Evolutionary conservation across 2,113 vertebrate species (phyloP).

Genomic region (Muntiacus muntjak): DNA sequence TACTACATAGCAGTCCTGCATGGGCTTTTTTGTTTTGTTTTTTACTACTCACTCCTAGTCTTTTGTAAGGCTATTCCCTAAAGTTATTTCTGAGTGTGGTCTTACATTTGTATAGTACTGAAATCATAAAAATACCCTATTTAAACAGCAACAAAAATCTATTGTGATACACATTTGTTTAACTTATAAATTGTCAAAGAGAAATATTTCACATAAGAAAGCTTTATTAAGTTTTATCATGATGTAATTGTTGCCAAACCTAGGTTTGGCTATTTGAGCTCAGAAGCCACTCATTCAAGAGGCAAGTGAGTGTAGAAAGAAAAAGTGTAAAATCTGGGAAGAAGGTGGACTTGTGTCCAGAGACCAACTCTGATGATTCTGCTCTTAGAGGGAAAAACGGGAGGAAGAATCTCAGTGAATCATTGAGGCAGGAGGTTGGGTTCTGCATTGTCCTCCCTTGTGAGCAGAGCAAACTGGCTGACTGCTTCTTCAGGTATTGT

Average conservation of each 20-base stretch:
- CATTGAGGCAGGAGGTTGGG: neutral
- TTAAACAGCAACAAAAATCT: neutral
- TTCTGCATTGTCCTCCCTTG: neutral
- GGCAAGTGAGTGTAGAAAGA: neutral
- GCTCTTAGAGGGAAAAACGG: neutral
- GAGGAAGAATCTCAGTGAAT: neutral
- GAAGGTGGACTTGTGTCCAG: neutral
- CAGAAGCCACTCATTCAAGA: neutral
- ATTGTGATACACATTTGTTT: slow-evolving; percentile 36
- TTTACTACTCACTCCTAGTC: slow-evolving; percentile 30
- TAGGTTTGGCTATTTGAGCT: neutral
- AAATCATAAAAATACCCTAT: slow-evolving; percentile 50
- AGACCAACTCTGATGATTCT: neutral
- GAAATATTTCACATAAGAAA: neutral
- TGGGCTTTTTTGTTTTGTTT: neutral
- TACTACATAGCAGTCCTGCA: neutral
- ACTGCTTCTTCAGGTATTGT: neutral
- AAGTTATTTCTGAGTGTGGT: slow-evolving; percentile 33
- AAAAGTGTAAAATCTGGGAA: neutral
- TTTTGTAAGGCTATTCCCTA: slow-evolving; percentile 80
- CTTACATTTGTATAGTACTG: slow-evolving; percentile 41
- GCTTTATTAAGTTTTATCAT: slow-evolving; percentile 49
- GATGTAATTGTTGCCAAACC: neutral
- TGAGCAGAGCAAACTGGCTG: neutral
- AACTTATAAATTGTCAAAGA: neutral